Evolutionary conservation across 2,888 invertebrate genomes (phyloP).

Genomic region (Amphipyra berbera): DNA sequence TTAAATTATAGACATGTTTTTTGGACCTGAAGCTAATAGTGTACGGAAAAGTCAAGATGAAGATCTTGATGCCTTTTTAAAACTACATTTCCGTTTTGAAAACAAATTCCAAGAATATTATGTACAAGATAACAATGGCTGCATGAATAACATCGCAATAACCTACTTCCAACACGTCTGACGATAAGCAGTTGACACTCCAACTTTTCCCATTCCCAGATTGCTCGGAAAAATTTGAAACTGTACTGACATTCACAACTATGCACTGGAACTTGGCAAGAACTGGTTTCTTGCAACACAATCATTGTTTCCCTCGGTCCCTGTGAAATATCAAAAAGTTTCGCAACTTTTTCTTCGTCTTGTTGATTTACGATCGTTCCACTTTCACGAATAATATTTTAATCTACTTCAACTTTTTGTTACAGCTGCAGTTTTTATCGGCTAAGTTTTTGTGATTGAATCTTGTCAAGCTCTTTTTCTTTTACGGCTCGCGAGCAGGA

Average conservation of each 20-base stretch:
- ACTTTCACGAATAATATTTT: slow-evolving; percentile 25
- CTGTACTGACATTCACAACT: slow-evolving; percentile 31
- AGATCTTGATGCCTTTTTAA: no score
- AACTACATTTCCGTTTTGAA: no score
- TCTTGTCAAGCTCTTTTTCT: slow-evolving; percentile 16
- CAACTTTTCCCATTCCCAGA: slow-evolving; percentile 38
- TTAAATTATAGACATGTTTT: no score
- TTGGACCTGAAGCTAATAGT: no score
- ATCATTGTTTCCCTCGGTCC: slow-evolving; percentile 39
- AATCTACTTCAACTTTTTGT: slow-evolving; percentile 22
- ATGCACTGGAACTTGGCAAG: slow-evolving; percentile 42
- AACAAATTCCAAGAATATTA: neutral
- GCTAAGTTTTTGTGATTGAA: slow-evolving; percentile 25
- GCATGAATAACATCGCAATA: slow-evolving; percentile 12
- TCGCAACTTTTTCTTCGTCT: slow-evolving; percentile 4
- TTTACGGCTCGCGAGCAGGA: slow-evolving; percentile 8
- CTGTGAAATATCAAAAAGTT: slow-evolving; percentile 40
- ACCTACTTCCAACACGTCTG: slow-evolving; percentile 15
- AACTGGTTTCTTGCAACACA: slow-evolving; percentile 24
- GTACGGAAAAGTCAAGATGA: no score
- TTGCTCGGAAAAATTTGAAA: slow-evolving; percentile 35
- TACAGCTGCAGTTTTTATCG: slow-evolving; percentile 31
- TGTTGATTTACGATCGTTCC: slow-evolving; percentile 28
- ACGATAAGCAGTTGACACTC: slow-evolving; percentile 32
- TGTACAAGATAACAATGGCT: neutral